Base-by-base conservation (phyloP, 2,888 invertebrate genomes). In the Drosophila dives region DNA sequence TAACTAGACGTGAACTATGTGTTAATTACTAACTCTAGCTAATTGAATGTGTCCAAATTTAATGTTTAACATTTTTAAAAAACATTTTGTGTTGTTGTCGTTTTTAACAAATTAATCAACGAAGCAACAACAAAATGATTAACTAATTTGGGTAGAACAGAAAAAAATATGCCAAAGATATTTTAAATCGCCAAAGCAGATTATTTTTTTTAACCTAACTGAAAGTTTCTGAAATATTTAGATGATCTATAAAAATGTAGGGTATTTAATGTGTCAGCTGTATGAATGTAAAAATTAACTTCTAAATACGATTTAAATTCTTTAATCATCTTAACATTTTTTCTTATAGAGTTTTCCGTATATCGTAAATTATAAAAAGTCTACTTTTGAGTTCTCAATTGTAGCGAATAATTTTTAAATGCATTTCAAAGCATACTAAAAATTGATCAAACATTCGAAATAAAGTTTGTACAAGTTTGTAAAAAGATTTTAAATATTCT, bases 11-110 rank as follows among this genome's bases (percentile, higher is more conserved):
- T 84, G 64, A 75, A 60, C 51, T 68, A 55, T 62, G 64, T 48
- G 63, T 80, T 73, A 73, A 70, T 59, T 72, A 89, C 77, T 89
- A 84, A 89, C 82, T 71, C 71, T 80, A 73, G 69, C 82, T 81
- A 79, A 83, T 79, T 85, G 75, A 81, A 79, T 81, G 72, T 76
- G 26, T 66, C 32, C 36, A 66, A 45, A 59, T 17, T 56, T 29
- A 59, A 65, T 50, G 42, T 42, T 58, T 15, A 36, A 40, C 12
- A 64, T 64, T 20, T 23, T 5, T 29, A 6, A 56, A 60, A 55
- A 51, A 50, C 69, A 65, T 26, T 63, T 74, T 70, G 73, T 73
- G 69, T 58, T 75, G 38, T 45, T 63, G 32, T 67, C 49, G 68
- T 65, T 75, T 65, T 60, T 59, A 53, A 75, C 49, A n/a, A 62